A percentile compares a stretch with the other conserved stretches of the same genome.
Conservation (phyloP, 2,113 vertebrate genomes). For the Tragelaphus buxtoni region DNA sequence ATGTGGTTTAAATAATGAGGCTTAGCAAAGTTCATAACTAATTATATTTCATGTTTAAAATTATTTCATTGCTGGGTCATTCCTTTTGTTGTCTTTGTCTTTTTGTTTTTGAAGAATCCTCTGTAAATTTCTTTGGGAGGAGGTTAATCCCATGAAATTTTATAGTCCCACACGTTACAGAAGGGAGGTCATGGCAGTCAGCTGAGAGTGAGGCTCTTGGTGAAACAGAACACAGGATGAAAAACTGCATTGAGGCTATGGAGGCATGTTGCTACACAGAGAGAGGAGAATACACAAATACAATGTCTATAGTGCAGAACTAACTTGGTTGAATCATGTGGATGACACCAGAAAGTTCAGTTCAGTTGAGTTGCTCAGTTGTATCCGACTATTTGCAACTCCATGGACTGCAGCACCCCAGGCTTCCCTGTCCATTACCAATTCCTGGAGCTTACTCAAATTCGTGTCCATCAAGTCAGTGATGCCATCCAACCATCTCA, state of each 20-base stretch:
- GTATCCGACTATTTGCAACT: rapidly evolving
- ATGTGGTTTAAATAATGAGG: background rate
- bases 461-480: background rate
- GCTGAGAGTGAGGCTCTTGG: background rate
- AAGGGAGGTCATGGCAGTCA: background rate
- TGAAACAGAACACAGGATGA: background rate
- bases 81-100: background rate
- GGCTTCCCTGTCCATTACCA: background rate
- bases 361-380: background rate
- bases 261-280: background rate
- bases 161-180: background rate
- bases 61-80: background rate
- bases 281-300: background rate
- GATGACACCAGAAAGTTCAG: background rate
- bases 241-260: rapidly evolving
- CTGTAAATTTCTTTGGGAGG: background rate
- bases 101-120: background rate
- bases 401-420: background rate
- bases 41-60: background rate
- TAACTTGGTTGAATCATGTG: background rate
- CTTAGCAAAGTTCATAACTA: background rate
- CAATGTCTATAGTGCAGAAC: background rate
- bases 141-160: background rate
- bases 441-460: background rate
- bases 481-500: background rate